Conservation (phyloP, 92 coral and sea anemone genomes). For the Meandrina meandrites region DNA sequence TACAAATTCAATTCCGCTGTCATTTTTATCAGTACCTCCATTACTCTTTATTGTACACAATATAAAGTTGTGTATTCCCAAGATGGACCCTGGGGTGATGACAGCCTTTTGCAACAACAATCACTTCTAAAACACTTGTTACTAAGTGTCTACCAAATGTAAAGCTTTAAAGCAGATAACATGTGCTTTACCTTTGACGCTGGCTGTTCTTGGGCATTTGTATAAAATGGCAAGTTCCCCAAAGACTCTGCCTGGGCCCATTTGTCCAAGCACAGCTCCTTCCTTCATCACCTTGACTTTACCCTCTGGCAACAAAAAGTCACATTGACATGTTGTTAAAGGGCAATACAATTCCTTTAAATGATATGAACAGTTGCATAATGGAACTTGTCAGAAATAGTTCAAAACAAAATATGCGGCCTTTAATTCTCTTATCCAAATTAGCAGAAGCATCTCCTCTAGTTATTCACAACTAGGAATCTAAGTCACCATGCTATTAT, state of each 20-base stretch:
- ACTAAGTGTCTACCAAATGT: not conserved
- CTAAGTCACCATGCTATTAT: not conserved
- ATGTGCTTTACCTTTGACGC: conserved; percentile 75
- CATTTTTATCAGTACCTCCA: too few species aligned
- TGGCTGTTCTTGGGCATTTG: conserved; percentile 99
- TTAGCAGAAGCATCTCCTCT: not conserved
- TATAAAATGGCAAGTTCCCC: conserved; percentile 98
- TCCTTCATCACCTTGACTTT: conserved; percentile 93
- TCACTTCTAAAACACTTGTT: not conserved
- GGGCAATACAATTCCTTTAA: not conserved
- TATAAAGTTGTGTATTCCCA: not conserved
- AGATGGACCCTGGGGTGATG: too few species aligned
- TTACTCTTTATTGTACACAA: not conserved
- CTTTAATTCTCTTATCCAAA: not conserved
- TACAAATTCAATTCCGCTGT: not conserved
- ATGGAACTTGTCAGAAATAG: not conserved
- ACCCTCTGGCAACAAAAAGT: conserved; percentile 66
- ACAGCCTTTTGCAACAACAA: not conserved
- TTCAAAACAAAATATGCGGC: not conserved
- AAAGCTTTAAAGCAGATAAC: not conserved
- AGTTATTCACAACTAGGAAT: not conserved
- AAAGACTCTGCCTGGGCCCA: conserved; percentile 98
- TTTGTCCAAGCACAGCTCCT: conserved; percentile 86
- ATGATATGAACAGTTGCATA: not conserved
- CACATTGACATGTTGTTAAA: not conserved